Evolutionary conservation across 2,113 vertebrate genomes (phyloP), one percentile per base, ranked within the genome.

Genomic region (Colaptes auratus): DNA sequence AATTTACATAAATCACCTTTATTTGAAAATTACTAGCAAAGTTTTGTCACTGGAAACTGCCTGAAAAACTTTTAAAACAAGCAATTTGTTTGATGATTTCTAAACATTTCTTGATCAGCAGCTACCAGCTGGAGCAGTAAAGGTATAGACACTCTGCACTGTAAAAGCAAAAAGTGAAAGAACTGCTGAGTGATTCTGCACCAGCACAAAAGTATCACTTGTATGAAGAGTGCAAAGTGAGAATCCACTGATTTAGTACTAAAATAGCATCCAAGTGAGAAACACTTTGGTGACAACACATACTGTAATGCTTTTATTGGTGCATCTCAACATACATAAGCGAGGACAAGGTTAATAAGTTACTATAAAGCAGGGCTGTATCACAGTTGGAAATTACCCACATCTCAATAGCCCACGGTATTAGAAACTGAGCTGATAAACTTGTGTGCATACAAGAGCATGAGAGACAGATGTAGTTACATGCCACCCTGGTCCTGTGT

Each of bases 401-500:
- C 64, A 66, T 33, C 36, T 7, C 35, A 13, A 89, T 42, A 85
- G 30, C 27, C 44, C 28, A 59, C 24, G 55, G 8, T 52, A 31
- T 27, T 67, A 87, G 63, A 80, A 71, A 30, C 33, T 44, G 25
- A 81, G 16, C 42, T 77, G 28, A 89, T 30, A 6, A 84, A 79
- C 4, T 3, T 42, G 14, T 20, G 39, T 58, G 39, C 30, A 63
- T 10, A 61, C 2, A 69, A 77, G 36, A 3, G 14, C 48, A 65
- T 3, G 19, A 75, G n/a, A 78, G 70, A 88, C 63, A 76, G 72
- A 15, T 60, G 17, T 0, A 86, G 53, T 31, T 16, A 74, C 28
- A 12, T 20, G 10, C 24, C 69, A 85, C 64, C 55, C 53, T 0
- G 0, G 56, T 52, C 56, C 28, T 65, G n/a, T 2, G 9, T 46